phyloP scores from a whole-genome alignment of 2,113 vertebrate genomes.

The Engystomops pustulosus region DNA sequence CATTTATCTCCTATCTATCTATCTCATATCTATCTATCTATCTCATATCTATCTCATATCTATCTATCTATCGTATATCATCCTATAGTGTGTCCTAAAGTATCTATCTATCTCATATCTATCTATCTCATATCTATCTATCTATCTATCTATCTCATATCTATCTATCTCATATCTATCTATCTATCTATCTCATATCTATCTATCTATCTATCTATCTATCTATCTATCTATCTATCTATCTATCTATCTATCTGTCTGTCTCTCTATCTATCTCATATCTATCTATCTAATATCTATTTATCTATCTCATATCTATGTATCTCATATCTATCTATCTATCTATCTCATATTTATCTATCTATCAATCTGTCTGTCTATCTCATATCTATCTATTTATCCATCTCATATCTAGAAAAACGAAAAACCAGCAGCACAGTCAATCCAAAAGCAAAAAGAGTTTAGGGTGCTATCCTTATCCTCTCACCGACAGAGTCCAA shows the following conservation, averaged over 20 bases:
- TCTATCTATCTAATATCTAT: background rate
- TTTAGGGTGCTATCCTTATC: background rate
- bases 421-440: no score
- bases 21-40: background rate
- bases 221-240: background rate
- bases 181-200: background rate
- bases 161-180: background rate
- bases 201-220: background rate
- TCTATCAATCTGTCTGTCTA: background rate
- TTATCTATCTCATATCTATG: background rate
- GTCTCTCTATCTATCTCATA: background rate
- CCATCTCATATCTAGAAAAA: background rate
- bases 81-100: no score
- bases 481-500: no score
- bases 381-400: background rate
- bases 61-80: background rate
- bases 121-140: slow-evolving; percentile 6
- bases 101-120: background rate
- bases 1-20: background rate
- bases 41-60: background rate
- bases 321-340: background rate
- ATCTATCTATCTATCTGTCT: no score
- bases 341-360: background rate
- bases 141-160: background rate
- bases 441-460: no score